Evolutionary conservation across 2,888 invertebrate genomes (phyloP).

Genomic region (Holacanthella duospinosa): DNA sequence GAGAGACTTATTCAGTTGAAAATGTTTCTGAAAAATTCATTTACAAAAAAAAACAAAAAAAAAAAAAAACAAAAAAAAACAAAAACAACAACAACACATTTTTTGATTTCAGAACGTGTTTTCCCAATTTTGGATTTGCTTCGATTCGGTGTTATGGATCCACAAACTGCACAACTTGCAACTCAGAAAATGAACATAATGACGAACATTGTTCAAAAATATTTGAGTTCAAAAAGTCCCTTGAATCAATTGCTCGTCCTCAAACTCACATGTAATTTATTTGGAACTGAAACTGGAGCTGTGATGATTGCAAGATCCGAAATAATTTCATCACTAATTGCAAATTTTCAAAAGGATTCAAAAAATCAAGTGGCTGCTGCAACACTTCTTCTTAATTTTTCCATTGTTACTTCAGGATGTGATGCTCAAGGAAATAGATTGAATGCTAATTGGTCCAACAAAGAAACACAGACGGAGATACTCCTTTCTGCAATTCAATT

Average conservation of each 20-base stretch:
- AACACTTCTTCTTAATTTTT: conserved; percentile 61
- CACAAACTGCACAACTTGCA: conserved; percentile 43
- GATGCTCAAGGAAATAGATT: conserved; percentile 46
- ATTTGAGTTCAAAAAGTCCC: conserved; percentile 44
- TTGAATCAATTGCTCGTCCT: conserved; percentile 69
- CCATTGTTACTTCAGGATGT: conserved; percentile 44
- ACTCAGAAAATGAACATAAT: conserved; percentile 41
- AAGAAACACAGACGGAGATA: conserved; percentile 63
- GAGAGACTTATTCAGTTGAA: too few species aligned
- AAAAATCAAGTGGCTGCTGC: conserved; percentile 64
- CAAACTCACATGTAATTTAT: conserved; percentile 70
- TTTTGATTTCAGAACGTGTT: conserved; percentile 52
- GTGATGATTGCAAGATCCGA: conserved; percentile 50
- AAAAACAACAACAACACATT: too few species aligned
- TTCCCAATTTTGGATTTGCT: conserved; percentile 84
- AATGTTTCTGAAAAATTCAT: too few species aligned
- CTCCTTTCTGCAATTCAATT: conserved; percentile 69
- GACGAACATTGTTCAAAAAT: conserved; percentile 40
- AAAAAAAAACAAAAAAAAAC: too few species aligned
- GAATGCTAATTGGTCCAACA: conserved; percentile 51
- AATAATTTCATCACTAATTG: conserved; percentile 48
- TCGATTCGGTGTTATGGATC: conserved; percentile 65
- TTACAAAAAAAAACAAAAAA: too few species aligned
- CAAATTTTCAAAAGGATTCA: conserved; percentile 48
- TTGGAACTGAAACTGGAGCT: conserved; percentile 49